Percentiles rank a stretch among this genome's conserved stretches.
Evolutionary conservation across 1,140 invertebrate genomes (phyloP).

Genomic region (Anthonomus grandis): DNA sequence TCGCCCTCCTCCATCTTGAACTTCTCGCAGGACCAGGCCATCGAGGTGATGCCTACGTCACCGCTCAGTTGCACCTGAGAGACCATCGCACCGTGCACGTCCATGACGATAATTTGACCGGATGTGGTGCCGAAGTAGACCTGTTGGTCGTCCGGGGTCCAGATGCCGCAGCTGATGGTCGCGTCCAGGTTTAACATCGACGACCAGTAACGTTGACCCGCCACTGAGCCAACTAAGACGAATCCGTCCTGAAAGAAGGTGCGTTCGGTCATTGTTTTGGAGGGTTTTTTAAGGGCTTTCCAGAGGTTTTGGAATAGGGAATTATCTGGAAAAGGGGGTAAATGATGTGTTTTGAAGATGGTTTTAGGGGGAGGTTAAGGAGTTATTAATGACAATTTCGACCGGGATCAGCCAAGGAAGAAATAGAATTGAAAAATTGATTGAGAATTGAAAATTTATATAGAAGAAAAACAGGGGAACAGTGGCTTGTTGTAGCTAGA

Average conservation of each 20-base stretch:
- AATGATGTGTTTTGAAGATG: too few species aligned
- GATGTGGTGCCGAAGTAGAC: slow-evolving; percentile 94
- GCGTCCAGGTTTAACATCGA: slow-evolving; percentile 93
- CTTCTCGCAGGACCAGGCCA: slow-evolving; percentile 96
- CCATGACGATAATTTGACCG: slow-evolving; percentile 93
- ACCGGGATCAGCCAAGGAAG: too few species aligned
- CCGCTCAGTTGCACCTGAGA: slow-evolving; percentile 80
- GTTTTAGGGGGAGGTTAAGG: too few species aligned
- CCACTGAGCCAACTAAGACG: slow-evolving; percentile 93
- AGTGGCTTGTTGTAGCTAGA: too few species aligned
- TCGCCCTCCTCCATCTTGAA: slow-evolving; percentile 97
- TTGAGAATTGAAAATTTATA: too few species aligned
- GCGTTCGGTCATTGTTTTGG: not conserved
- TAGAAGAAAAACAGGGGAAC: too few species aligned
- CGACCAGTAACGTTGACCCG: slow-evolving; percentile 97
- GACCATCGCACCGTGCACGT: slow-evolving; percentile 92
- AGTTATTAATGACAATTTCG: too few species aligned
- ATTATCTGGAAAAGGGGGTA: too few species aligned
- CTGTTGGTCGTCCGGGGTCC: slow-evolving; percentile 96
- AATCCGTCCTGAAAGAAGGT: slow-evolving; percentile 76
- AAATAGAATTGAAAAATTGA: too few species aligned
- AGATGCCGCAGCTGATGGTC: slow-evolving; percentile 92
- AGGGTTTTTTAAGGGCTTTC: too few species aligned
- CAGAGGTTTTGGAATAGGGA: too few species aligned
- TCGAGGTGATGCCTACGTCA: slow-evolving; percentile 79